Conservation (phyloP, 2,113 vertebrate genomes). For the Catharus fuscescens region DNA sequence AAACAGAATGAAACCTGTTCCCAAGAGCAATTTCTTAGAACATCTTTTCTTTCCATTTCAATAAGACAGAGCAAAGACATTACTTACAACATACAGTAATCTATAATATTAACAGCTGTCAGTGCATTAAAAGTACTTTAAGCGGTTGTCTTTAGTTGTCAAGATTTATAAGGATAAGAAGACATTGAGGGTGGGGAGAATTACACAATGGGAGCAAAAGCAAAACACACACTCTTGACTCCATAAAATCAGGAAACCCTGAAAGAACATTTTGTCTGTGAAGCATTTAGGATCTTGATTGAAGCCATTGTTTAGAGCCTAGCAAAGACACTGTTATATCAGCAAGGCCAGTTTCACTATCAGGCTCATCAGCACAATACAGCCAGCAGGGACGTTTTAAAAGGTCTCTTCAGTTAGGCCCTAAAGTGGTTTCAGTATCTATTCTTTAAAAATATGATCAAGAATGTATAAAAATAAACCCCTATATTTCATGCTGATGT, state of each 20-base stretch:
- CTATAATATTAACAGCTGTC: slow-evolving; percentile 24
- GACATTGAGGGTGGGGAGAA: not conserved
- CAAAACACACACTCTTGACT: not conserved
- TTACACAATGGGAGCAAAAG: slow-evolving; percentile 1
- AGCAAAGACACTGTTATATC: not conserved
- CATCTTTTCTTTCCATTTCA: not conserved
- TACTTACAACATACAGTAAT: not conserved
- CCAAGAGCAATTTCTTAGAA: not conserved
- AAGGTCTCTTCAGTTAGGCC: slow-evolving; percentile 33
- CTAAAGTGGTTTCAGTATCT: slow-evolving; percentile 50
- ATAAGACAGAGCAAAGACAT: not conserved
- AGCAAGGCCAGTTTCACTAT: slow-evolving; percentile 37
- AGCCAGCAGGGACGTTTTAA: slow-evolving; percentile 41
- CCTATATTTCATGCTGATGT: slow-evolving; percentile 15
- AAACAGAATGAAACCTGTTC: not conserved
- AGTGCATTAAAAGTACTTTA: slow-evolving; percentile 19
- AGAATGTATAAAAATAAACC: slow-evolving; percentile 62
- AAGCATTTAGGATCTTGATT: slow-evolving; percentile 58
- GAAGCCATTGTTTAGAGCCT: slow-evolving; percentile 54
- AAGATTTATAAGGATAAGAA: slow-evolving; percentile 31
- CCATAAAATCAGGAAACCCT: slow-evolving; percentile 51
- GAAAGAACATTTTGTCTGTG: slow-evolving; percentile 42
- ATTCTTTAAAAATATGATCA: slow-evolving; percentile 62
- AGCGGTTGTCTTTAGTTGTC: slow-evolving; percentile 5
- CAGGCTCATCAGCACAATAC: not conserved